Percentiles rank a stretch among this genome's conserved stretches.
phyloP scores from a whole-genome alignment of 2,797 vertebrate species.

The Todus mexicanus region DNA sequence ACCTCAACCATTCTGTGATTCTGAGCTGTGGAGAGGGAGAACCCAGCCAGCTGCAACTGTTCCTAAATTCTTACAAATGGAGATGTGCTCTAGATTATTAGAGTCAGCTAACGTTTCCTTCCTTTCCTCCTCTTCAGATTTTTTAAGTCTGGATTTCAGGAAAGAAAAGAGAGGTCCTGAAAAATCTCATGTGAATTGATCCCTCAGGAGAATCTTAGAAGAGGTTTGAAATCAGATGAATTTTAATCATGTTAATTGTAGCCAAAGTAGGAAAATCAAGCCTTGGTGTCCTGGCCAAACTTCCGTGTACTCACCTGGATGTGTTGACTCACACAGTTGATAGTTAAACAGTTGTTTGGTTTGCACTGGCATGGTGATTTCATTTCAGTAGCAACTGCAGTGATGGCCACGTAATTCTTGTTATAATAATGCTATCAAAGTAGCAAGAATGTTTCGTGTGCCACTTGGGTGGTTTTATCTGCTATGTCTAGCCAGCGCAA shows the following conservation, averaged over 20 bases:
- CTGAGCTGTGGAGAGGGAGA: neutral
- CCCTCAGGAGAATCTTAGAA: neutral
- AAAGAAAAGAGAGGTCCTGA: neutral
- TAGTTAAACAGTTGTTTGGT: neutral
- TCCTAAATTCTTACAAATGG: neutral
- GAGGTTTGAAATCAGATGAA: neutral
- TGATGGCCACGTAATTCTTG: neutral
- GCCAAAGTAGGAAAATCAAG: neutral
- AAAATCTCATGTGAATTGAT: neutral
- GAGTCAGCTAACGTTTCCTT: neutral
- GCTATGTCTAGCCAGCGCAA: neutral
- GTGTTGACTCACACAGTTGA: neutral
- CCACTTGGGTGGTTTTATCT: neutral
- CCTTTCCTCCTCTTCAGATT: neutral
- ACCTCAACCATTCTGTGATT: neutral
- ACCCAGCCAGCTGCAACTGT: neutral
- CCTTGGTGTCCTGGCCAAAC: neutral
- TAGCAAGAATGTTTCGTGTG: neutral
- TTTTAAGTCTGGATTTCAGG: neutral
- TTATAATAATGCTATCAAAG: neutral
- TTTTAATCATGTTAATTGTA: neutral
- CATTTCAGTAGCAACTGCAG: neutral
- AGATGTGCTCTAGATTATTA: neutral
- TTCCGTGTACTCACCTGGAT: neutral
- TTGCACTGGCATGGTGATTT: neutral